Conservation (phyloP, 2,797 vertebrate genomes). For the Oophaga sylvatica region DNA sequence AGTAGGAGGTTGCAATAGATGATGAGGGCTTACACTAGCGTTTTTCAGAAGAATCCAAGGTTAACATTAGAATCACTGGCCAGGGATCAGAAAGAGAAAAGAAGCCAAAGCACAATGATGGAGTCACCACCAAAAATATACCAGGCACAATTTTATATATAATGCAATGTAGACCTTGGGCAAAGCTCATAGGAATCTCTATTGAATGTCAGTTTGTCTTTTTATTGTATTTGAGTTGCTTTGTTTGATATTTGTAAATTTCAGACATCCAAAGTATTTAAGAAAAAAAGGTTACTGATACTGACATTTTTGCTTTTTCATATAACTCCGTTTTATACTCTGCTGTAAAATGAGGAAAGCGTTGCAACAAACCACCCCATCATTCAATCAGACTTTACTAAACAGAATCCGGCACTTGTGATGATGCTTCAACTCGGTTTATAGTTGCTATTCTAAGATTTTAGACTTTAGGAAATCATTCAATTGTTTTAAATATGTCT, state of each 20-base stretch:
- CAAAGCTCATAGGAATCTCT: neutral
- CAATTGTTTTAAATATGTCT: neutral
- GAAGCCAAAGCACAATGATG: neutral
- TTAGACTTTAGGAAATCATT: no score
- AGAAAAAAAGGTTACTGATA: constrained; percentile 8
- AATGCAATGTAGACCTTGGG: neutral
- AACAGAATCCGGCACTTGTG: no score
- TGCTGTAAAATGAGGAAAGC: neutral
- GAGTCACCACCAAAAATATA: neutral
- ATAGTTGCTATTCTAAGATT: no score
- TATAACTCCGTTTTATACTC: neutral
- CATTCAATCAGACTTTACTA: neutral
- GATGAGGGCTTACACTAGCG: no score
- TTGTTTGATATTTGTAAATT: neutral
- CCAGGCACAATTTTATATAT: neutral
- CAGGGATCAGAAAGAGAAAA: neutral
- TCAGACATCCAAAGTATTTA: neutral
- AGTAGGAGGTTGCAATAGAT: no score
- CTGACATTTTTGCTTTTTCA: neutral
- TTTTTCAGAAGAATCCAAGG: neutral
- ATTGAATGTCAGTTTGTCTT: constrained; percentile 5
- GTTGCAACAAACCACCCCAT: neutral
- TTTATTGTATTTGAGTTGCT: neutral
- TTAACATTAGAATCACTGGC: neutral
- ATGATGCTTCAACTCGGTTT: no score